Evolutionary conservation across 2,888 invertebrate species (phyloP), one percentile per base, ranked within the genome.

Genomic region (Coenonympha glycerion): DNA sequence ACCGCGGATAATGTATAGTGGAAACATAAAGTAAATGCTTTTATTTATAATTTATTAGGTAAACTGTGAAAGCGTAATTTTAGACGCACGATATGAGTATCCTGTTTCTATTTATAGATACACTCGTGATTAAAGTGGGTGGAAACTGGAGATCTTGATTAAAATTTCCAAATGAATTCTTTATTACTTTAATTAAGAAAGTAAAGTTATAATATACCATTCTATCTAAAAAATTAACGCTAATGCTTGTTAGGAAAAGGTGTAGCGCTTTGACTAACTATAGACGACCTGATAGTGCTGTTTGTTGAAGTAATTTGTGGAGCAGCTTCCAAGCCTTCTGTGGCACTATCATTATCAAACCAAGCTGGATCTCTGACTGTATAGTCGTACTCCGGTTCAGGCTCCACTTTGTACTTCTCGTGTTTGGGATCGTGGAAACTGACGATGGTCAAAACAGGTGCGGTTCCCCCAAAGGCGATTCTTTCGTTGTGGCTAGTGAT

Each of bases 401-500:
- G 18, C 6, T 58, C 58, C 0, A 1, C 66, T 58, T 63, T 64
- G 8, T 79, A 76, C 8, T 66, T 69, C 61, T 86, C 76, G 37
- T 85, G 85, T 49, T 85, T 87, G 0, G 86, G 87, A 26, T 86
- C 85, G 50, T 76, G 73, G 64, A 87, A 87, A 6, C 65, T 71
- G 9, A 82, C 84, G 0, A 87, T 76, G 52, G 69, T 78, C 55
- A 87, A 70, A 1, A 80, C 66, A 0, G 79, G 73, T 0, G 76
- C 71, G 1, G 83, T 79, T 0, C 87, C 87, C 4, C 83, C 86
- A 44, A 73, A 87, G 1, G 87, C 87, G 13, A 87, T 80, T 45
- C 72, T 75, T 0, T 84, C 73, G 22, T 78, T 70, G 56, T 75
- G 60, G 51, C 86, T 86, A 21, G 81, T 60, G 6, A 86, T 53